Conservation (phyloP, 2,888 invertebrate species). For the Megastigmus dorsalis region DNA sequence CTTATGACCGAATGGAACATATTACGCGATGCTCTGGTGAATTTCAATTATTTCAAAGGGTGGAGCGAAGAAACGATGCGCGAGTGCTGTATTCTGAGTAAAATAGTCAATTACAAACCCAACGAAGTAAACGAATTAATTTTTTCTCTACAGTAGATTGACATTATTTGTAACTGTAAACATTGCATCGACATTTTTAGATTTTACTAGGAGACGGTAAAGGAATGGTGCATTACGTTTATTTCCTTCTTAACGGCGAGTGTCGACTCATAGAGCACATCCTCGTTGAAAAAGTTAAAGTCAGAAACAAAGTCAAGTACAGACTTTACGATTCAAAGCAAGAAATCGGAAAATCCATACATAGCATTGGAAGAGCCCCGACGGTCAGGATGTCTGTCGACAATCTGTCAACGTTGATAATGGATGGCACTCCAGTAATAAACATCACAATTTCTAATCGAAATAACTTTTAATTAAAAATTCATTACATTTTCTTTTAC, state of each 20-base stretch:
- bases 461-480: neutral
- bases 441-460: neutral
- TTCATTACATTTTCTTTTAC: neutral
- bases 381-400: neutral
- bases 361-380: constrained; percentile 3
- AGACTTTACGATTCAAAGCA: constrained; percentile 72
- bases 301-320: constrained; percentile 73
- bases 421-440: constrained; percentile 9
- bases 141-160: neutral
- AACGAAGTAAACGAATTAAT: constrained; percentile 75
- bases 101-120: constrained; percentile 77
- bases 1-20: constrained; percentile 80
- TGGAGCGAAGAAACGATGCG: constrained; percentile 78
- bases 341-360: constrained; percentile 4
- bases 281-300: constrained; percentile 72
- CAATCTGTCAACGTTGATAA: neutral
- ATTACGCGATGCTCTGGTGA: constrained; percentile 78
- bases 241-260: constrained; percentile 79
- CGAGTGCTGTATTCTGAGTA: constrained; percentile 81
- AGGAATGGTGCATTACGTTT: constrained; percentile 72
- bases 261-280: constrained; percentile 80
- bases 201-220: constrained; percentile 69
- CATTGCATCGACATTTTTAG: constrained; percentile 56
- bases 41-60: constrained; percentile 80
- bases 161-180: too few species aligned